Base-by-base conservation (phyloP, 2,888 invertebrate species). In the Eupithecia exiguata region DNA sequence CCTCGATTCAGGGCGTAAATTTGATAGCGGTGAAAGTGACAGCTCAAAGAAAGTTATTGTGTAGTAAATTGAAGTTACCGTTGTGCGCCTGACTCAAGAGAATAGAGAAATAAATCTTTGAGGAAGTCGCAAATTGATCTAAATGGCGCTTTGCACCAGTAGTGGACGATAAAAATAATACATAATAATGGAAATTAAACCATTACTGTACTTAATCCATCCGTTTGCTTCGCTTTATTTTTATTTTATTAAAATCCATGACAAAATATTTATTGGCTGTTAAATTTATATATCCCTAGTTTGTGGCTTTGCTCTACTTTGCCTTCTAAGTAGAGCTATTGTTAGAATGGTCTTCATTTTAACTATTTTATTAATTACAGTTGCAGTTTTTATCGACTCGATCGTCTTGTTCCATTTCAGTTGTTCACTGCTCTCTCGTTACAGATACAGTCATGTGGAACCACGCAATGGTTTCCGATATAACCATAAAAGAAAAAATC, bases 11-110 rank as follows among this genome's bases (percentile, higher is more conserved):
- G 72, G 76, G 75, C 71, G 70, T 68, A 72, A 78, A 84, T 85
- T 91, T 68, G 69, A 71, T 66, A 80, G 77, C 75, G 84, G 88
- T 84, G 90, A 92, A 91, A 92, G 90, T 85, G 78, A 79, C 79
- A 75, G 36, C 81, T 82, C 82, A 81, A 91, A 89, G 91, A 92
- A 92, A 92, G 91, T 89, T 86, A 88, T 87, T 83, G 84, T 86
- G 82, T 84, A 81, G 84, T 88, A 88, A 89, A 89, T 88, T 87
- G 84, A 86, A 86, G 86, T 65, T 38, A 75, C 70, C 58, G 73
- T 68, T 73, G 70, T 49, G 69, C 70, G 67, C 53, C 53, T 70
- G 69, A 73, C 69, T 69, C 68, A 30, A 66, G 66, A 69, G 40
- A 69, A 36, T 36, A 65, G 35, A 65, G 38, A 65, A 36, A 62